A percentile compares a stretch with the other conserved stretches of the same genome.
These are phyloP conservation scores for Atrichornis clamosus DNA, from an alignment of 2,113 vertebrate genomes.

Conservation along the genomic window DNA sequence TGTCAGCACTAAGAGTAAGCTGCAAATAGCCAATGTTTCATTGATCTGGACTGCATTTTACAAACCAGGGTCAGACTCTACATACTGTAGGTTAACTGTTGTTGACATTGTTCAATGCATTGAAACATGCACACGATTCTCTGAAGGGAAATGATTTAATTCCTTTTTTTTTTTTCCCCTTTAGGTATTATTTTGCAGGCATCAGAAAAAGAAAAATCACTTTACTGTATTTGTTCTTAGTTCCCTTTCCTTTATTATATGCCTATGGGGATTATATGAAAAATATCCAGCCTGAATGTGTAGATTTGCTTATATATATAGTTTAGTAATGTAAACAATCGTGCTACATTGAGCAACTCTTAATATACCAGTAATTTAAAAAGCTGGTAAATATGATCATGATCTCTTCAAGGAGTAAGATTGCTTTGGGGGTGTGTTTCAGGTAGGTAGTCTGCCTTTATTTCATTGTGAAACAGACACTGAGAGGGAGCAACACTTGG, in stretches of 20 bases:
- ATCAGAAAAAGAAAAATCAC: neutral
- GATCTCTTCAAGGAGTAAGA: neutral
- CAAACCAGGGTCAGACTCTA: constrained; percentile 1
- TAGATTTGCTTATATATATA: neutral
- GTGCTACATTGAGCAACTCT: neutral
- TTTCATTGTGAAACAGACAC: neutral
- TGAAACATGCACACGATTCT: neutral
- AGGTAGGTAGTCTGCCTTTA: neutral
- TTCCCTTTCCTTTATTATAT: neutral
- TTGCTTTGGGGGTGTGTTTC: neutral
- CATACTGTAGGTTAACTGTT: constrained; percentile 5
- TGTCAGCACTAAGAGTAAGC: neutral
- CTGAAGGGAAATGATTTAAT: neutral
- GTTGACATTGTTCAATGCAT: neutral
- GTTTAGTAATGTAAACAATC: neutral
- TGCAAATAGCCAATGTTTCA: neutral
- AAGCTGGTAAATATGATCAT: neutral
- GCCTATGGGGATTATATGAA: neutral
- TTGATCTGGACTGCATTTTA: constrained; percentile 26
- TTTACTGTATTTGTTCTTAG: neutral
- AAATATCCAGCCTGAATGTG: neutral
- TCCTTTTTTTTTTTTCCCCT: neutral
- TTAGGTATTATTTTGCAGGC: neutral
- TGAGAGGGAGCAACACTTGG: neutral
- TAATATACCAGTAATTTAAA: neutral